Base-by-base conservation (phyloP, 30 jellyfish, hydroid and myxozoan genomes). In the Turritopsis dohrnii region DNA sequence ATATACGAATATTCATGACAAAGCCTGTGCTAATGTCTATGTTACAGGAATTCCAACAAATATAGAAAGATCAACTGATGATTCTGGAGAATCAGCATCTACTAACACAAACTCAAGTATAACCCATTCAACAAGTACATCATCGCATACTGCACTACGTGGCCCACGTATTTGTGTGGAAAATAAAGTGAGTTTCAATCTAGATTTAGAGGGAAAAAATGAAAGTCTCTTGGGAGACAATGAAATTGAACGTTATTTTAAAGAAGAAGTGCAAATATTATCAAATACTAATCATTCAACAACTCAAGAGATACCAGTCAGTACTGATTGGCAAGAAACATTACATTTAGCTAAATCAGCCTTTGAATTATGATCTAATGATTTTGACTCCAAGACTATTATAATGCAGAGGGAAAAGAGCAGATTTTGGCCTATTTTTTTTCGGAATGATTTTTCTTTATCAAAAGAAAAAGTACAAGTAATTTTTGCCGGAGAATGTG, bases 401-500 rank as follows among this genome's bases (percentile, higher is more conserved):
- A 41, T 41, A 41, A 41, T 41, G 60, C 13, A 41, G 60, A 41
- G 60, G 13, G 60, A 5, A 41, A 13, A 41, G 60, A 41, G 60
- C n/a, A n/a, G n/a, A n/a, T n/a, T n/a, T n/a, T n/a, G n/a, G n/a
- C n/a, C n/a, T n/a, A n/a, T n/a, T 41, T 41, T 41, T 41, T 41
- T 41, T 41, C 60, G 60, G 60, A 41, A 41, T 41, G 60, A 41
- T 41, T 41, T 41, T 41, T 41, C 60, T 41, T 3, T 41, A 13
- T 41, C 60, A 41, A 41, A 3, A 13, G 60, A 41, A 41, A 41
- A 41, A 41, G 60, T 41, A 13, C 60, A 41, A 41, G 60, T 41
- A 41, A 41, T 41, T 3, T 41, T 41, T 41, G 52, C 82, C 17
- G 82, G 52, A 73, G 82, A 73, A 73, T 41, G 65, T 25, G 82